A percentile compares a stretch with the other conserved stretches of the same genome.
phyloP scores from a whole-genome alignment of 2,797 vertebrate species.

The Scolopax rusticola region DNA sequence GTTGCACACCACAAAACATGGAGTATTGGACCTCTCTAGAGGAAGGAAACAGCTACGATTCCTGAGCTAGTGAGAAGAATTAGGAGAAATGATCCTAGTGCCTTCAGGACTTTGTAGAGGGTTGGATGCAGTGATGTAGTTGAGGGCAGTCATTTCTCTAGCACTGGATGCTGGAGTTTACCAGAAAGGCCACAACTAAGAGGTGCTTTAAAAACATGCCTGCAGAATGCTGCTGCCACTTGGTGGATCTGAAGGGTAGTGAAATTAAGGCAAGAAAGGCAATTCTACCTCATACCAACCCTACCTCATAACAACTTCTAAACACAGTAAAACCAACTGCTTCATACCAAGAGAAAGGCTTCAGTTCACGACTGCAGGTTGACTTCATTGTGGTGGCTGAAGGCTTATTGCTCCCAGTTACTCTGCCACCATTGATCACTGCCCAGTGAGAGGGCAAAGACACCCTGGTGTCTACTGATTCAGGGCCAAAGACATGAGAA shows the following conservation, averaged over 20 bases:
- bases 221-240: conserved; percentile 66
- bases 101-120: background rate
- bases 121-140: background rate
- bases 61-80: background rate
- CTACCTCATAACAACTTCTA: background rate
- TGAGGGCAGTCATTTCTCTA: background rate
- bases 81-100: background rate
- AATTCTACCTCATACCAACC: background rate
- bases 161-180: background rate
- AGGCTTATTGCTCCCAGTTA: background rate
- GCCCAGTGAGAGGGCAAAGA: background rate
- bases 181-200: background rate
- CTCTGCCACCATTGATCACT: background rate
- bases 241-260: conserved; percentile 59
- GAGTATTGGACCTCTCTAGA: background rate
- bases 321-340: background rate
- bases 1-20: background rate
- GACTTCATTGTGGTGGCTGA: background rate
- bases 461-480: background rate
- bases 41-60: background rate
- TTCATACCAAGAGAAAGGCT: background rate
- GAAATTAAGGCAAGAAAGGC: background rate
- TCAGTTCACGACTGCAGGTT: background rate
- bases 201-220: background rate
- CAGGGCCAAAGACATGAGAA: background rate